These are phyloP conservation scores for Polypedilum pembai DNA, from an alignment of 1,140 invertebrate species.

Conservation along the genomic window DNA sequence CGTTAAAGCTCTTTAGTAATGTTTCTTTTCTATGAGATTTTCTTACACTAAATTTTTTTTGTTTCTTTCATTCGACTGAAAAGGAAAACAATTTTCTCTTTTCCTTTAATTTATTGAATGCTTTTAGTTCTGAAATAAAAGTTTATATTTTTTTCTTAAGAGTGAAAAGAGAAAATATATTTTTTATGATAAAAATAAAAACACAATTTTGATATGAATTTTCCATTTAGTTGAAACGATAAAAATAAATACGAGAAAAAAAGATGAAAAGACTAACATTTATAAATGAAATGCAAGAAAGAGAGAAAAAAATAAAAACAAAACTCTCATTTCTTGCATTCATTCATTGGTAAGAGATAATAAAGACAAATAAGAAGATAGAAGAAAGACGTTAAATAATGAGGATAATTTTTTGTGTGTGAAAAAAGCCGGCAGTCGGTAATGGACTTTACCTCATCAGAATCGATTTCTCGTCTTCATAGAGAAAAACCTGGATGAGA, in stretches of 20 bases:
- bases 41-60: neutral
- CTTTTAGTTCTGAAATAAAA: slow-evolving; percentile 28
- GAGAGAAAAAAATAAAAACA: too few relatives aligned
- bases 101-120: neutral
- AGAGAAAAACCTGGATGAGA: slow-evolving; percentile 16
- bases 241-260: neutral
- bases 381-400: neutral
- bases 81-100: neutral
- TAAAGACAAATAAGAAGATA: neutral
- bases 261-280: neutral
- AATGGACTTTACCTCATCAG: slow-evolving; percentile 17
- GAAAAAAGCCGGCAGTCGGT: neutral
- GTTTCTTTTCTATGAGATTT: neutral
- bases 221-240: too few relatives aligned
- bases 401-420: neutral
- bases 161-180: slow-evolving; percentile 6
- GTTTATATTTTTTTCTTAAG: slow-evolving; percentile 16
- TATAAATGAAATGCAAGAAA: too few relatives aligned
- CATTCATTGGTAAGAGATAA: neutral
- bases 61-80: neutral
- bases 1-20: slow-evolving; percentile 2
- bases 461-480: slow-evolving; percentile 10
- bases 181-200: neutral
- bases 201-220: neutral
- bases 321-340: too few relatives aligned